Percentiles rank a stretch among this genome's conserved stretches.
Evolutionary conservation across 2,888 invertebrate genomes (phyloP).

Genomic region (Hyalella azteca): DNA sequence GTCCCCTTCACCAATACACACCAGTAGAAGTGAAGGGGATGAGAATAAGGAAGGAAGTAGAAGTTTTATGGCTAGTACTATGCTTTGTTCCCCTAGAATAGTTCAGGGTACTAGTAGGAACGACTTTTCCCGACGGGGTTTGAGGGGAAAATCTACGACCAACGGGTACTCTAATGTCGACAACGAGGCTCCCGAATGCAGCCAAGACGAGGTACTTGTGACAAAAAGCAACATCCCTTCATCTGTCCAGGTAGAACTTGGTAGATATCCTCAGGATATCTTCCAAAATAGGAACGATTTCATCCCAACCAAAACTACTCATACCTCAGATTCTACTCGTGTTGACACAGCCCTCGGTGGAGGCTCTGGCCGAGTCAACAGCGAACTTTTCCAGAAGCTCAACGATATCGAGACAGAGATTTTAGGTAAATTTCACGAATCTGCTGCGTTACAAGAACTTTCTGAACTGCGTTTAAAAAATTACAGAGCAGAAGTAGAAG

Average conservation of each 20-base stretch:
- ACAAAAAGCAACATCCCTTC: too few relatives aligned
- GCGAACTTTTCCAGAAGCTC: background rate
- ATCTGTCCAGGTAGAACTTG: too few relatives aligned
- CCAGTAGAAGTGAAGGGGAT: constrained; percentile 1
- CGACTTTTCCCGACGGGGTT: too few relatives aligned
- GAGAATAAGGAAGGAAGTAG: background rate
- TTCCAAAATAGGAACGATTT: background rate
- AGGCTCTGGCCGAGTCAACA: background rate
- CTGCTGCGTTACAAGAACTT: background rate
- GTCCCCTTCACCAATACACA: background rate
- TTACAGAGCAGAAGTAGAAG: constrained; percentile 10
- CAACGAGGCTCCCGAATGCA: background rate
- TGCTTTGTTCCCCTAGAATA: background rate
- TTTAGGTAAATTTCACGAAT: background rate
- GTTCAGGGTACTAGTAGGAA: too few relatives aligned
- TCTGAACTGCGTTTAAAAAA: background rate
- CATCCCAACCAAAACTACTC: background rate
- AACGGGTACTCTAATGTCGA: background rate
- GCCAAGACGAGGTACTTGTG: too few relatives aligned
- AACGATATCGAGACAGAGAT: background rate
- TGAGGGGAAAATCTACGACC: background rate
- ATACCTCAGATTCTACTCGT: background rate
- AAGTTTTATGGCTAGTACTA: background rate
- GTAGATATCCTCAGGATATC: too few relatives aligned
- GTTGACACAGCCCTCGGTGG: background rate